Base-by-base conservation (phyloP, 2,888 invertebrate species). In the Tanaodytes sp. region DNA sequence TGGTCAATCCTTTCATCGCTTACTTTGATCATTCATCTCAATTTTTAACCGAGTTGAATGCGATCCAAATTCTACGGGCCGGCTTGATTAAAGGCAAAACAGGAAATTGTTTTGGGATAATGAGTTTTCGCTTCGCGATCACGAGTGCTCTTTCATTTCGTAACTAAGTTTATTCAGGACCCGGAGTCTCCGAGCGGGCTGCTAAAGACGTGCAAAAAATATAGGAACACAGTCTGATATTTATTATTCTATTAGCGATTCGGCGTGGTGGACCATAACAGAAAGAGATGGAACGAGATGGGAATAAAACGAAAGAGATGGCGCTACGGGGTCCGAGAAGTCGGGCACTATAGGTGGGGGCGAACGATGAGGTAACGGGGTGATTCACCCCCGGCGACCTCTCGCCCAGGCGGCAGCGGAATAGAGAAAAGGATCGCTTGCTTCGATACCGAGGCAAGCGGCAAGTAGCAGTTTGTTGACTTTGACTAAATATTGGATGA, bases 201-300 rank as follows among this genome's bases (percentile, higher is more conserved):
- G 68, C 39, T 63, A 73, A 71, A 65, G 59, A 65, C 63, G 64
- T 68, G 74, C 72, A 75, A 78, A 77, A 79, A 79, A 75, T 76
- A 55, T 58, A 67, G 64, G 54, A 70, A 61, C 57, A 66, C 74
- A 63, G 65, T 49, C 71, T 54, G 74, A 64, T 79, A 81, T 82
- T 82, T 82, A 82, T 82, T 82, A 82, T 82, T 82, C 80, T 81
- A 82, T 82, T 80, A 82, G 76, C 76, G 76, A 78, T 75, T 73
- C 75, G 62, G 71, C 68, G 66, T 69, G 67, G 64, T 48, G 72
- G 73, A 63, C 70, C 66, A 71, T 45, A 57, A 73, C 66, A 70
- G 72, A 71, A 74, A 71, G 73, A 66, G 57, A n/a, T n/a, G n/a
- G 15, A 30, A 14, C 46, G 46, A 14, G 57, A 33, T 23, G 5